A percentile compares a stretch with the other conserved stretches of the same genome.
Conservation (phyloP, 2,797 vertebrate genomes). For the Molossus alvarezi region DNA sequence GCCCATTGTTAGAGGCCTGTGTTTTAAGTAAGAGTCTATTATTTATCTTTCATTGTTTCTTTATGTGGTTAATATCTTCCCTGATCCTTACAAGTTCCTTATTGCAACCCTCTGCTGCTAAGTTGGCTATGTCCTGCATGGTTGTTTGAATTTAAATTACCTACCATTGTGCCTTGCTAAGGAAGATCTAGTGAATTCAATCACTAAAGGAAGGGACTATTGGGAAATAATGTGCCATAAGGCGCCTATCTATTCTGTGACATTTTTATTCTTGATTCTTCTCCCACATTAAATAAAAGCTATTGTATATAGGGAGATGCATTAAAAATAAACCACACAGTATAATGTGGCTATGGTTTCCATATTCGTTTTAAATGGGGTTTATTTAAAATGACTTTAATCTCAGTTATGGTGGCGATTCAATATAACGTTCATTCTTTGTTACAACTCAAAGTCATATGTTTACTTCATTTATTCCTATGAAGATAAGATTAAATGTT, state of each 20-base stretch:
- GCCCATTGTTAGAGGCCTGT: constrained; percentile 3
- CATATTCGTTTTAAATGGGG: constrained; percentile 49
- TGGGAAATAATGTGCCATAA: constrained; percentile 64
- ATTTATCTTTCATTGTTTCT: constrained; percentile 66
- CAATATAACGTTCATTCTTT: neutral
- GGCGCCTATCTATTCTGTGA: constrained; percentile 59
- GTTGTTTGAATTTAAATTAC: constrained; percentile 74
- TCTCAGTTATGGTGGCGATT: constrained; percentile 2
- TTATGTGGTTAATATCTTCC: constrained; percentile 51
- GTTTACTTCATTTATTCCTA: constrained; percentile 45
- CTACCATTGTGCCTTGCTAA: constrained; percentile 51
- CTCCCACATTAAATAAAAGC: constrained; percentile 72
- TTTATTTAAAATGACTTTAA: constrained; percentile 58
- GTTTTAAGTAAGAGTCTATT: constrained; percentile 40
- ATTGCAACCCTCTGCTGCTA: constrained; percentile 15
- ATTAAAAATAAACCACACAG: constrained; percentile 55
- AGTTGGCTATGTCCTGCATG: neutral
- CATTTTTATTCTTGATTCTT: constrained; percentile 73
- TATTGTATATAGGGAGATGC: neutral
- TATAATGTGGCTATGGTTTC: neutral
- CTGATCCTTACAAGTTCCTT: constrained; percentile 29
- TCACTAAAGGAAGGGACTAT: constrained; percentile 45
- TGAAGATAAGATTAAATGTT: constrained; percentile 21
- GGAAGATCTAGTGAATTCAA: constrained; percentile 38
- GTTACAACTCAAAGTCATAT: constrained; percentile 48